Evolutionary conservation across 2,113 vertebrate genomes (phyloP), one percentile per base, ranked within the genome.

Genomic region (Callipepla squamata): DNA sequence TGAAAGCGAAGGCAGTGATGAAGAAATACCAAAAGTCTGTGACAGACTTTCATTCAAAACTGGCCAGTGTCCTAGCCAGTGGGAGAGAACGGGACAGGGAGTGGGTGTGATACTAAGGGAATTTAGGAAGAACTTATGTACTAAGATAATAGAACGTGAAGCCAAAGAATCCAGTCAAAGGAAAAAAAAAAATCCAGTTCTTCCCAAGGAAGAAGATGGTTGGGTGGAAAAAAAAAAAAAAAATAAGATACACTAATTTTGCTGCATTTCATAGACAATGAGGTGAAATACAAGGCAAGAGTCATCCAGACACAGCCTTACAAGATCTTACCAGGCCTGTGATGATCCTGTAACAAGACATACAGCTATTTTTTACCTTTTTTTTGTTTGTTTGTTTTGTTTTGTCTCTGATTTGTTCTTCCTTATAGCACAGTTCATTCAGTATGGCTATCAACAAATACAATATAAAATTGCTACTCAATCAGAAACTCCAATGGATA

Each of bases 151-250:
- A 94, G 73, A 88, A 86, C 51, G 86, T 42, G n/a, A 89, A 92
- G 68, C 26, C 76, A 78, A 94, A 85, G 50, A 17, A 80, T 72
- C 25, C 69, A 83, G 22, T 80, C 25, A 77, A 87, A 79, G 40
- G 25, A 36, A 74, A 79, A 86, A 57, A 25, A 74, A 76, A 38
- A 59, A 67, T 28, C 23, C 75, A 55, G 36, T 63, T 80, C 45
- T 91, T 90, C 30, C 83, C 57, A 58, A 89, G 48, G 74, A 38
- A 92, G 61, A 89, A 28, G 72, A 89, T 59, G 62, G 36, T 55
- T 42, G 21, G 23, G 53, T 79, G 59, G 21, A 72, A 90, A 92
- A 93, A 94, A 94, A 93, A 75, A 90, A 93, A 92, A 7, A 93
- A 95, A 94, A 66, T 38, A 73, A 94, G 85, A 89, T 11, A 63